Percentiles rank a stretch among this genome's conserved stretches.
These are phyloP conservation scores for Coenobita brevimanus DNA, from an alignment of 1,140 invertebrate genomes.

Conservation along the genomic window DNA sequence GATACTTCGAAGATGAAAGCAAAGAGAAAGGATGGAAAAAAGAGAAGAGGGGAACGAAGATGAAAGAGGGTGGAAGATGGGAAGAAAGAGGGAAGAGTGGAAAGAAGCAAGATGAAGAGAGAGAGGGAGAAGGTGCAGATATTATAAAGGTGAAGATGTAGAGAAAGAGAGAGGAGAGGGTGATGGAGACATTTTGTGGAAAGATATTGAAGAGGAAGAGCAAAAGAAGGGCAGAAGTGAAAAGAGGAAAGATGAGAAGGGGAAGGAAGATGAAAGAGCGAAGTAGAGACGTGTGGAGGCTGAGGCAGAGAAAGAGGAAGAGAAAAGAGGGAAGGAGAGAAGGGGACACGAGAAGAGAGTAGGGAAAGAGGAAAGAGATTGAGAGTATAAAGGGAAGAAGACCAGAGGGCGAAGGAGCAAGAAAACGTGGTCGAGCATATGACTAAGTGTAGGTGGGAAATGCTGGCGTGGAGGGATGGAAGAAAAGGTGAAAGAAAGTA, in stretches of 20 bases:
- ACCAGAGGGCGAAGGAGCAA: background rate
- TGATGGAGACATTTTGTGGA: background rate
- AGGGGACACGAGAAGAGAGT: background rate
- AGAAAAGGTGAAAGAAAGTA: conserved; percentile 11
- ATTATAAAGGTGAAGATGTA: background rate
- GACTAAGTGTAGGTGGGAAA: background rate
- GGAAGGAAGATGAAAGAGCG: background rate
- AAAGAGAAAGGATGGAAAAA: conserved; percentile 5
- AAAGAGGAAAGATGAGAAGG: background rate
- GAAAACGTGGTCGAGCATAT: background rate
- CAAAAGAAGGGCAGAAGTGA: background rate
- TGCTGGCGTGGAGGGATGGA: conserved; percentile 2
- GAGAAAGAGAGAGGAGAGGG: background rate
- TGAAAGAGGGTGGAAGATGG: conserved; percentile 13
- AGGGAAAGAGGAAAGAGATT: background rate
- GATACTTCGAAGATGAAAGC: background rate
- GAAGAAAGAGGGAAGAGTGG: background rate
- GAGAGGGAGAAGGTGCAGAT: background rate
- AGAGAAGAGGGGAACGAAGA: background rate
- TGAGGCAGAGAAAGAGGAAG: background rate
- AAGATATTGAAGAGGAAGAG: background rate
- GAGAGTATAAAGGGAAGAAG: background rate
- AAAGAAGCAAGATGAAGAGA: background rate
- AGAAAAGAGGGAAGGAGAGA: background rate
- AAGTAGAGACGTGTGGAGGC: background rate